Evolutionary conservation across 30 jellyfish, hydroid and myxozoan genomes (phyloP).

Genomic region (Sanderia malayensis): DNA sequence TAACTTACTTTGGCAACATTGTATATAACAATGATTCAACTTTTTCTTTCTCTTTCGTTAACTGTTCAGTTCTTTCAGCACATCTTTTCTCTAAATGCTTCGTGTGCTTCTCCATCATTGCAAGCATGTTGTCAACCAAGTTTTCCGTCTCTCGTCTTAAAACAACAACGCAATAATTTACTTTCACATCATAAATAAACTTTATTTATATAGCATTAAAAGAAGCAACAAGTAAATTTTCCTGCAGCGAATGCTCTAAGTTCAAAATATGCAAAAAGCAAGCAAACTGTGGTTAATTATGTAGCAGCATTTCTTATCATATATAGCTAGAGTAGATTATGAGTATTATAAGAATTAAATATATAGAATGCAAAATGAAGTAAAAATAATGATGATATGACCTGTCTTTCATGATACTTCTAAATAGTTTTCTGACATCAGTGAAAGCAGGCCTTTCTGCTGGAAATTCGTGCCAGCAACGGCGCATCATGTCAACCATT

Average conservation of each 20-base stretch:
- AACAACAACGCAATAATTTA: too few relatives aligned
- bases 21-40: conserved; percentile 67
- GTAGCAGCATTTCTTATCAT: too few relatives aligned
- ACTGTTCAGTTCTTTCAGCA: conserved; percentile 64
- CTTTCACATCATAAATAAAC: too few relatives aligned
- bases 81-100: conserved; percentile 58
- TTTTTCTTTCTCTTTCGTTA: conserved; percentile 63
- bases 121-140: conserved; percentile 78
- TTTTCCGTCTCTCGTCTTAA: conserved; percentile 55
- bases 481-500: conserved; percentile 73
- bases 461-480: conserved; percentile 86
- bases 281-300: too few relatives aligned
- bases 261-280: too few relatives aligned
- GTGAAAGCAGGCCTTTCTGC: conserved; percentile 68
- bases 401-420: conserved; percentile 64
- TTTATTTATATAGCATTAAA: too few relatives aligned
- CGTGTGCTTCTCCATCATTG: conserved; percentile 89
- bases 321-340: too few relatives aligned
- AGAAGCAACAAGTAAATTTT: too few relatives aligned
- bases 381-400: not conserved
- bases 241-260: too few relatives aligned
- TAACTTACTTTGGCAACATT: conserved; percentile 72
- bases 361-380: not conserved
- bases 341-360: too few relatives aligned
- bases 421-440: conserved; percentile 52